Evolutionary conservation across 1,140 invertebrate species (phyloP), one percentile per base, ranked within the genome.

Genomic region (Mamestra configurata): DNA sequence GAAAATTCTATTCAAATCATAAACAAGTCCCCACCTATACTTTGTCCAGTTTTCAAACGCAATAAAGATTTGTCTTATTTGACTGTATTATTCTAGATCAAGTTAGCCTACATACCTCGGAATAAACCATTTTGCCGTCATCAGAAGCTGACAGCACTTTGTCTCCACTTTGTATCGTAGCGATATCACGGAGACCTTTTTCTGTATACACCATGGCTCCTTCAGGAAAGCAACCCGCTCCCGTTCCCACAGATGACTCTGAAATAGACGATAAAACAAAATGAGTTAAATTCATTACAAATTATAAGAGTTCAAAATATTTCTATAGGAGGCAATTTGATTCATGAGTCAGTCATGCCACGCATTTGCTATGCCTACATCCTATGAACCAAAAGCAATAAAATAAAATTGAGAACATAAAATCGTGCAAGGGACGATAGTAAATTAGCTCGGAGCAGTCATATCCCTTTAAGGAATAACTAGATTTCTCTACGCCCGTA

Each of bases 191-290:
- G 0, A 83, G 84, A 0, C 96, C 96, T 0, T 91, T 83, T 27
- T 95, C 88, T 0, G 96, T 96, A 46, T 95, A 90, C 7, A 98
- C 97, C 11, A 93, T 88, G 5, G 97, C 96, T 27, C 96, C 96
- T 0, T 95, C 96, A 0, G 97, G 96, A 94, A 98, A 98, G 88
- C 98, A 99, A 24, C 97, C 97, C 35, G 87, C 96, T 93, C 79
- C 86, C 84, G 77, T 89, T 79, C 59, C 97, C 96, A 97, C 97
- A 80, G 98, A 98, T 15, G 98, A 98, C 96, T 99, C 98, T 99
- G 97, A 20, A 92, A 91, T 51, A 78, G 40, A 79, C 35, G 61
- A 51, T 49, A n/a, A n/a, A 49, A 49, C 3, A 49, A n/a, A n/a
- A 10, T 49, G 15, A 49, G 13, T 15, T 11, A 49, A 15, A 49